Base-by-base conservation (phyloP, 2,797 vertebrate species). In the Myioborus miniatus region DNA sequence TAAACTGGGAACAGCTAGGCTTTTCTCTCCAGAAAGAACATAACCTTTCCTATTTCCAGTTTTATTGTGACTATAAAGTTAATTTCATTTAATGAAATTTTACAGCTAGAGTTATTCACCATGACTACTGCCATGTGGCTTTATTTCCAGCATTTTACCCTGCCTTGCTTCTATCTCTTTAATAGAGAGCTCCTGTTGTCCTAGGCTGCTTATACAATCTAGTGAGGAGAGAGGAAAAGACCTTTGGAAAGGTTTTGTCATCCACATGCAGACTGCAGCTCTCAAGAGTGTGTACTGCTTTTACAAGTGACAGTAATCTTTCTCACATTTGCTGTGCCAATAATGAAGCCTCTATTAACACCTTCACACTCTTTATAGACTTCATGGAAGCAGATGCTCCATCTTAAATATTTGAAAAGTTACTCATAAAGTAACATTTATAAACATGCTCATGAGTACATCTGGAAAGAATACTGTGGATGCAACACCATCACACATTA, bases 11-110 rank as follows among this genome's bases (percentile, higher is more conserved):
- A 58, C 47, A 84, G 22, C 37, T 67, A 68, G 27, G 20, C 55
- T 86, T 86, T 94, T 71, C 83, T 90, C 70, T 72, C 43, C 56
- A 72, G 78, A 94, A 87, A 96, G 91, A 94, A 90, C 43, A 67
- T 84, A 94, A 68, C 92, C 68, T 94, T 96, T 93, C 90, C 74
- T 94, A 67, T 90, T 95, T 84, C 58, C 62, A 70, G 36, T 94
- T 97, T 95, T 95, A 96, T 86, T 86, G 86, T 91, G 86, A 86
- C 92, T 68, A 56, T 94, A 97, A 96, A 95, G 79, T 94, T 96
- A 95, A 94, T 97, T 96, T 94, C 60, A 87, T 93, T 96, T 94
- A 97, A 96, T 95, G 92, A 93, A 96, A 95, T 91, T 90, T 90
- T 94, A 93, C 74, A 88, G 65, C 68, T 67, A 75, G 80, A 94